phyloP scores from a whole-genome alignment of 2,888 invertebrate genomes.

The Pharmacophagus antenor region DNA sequence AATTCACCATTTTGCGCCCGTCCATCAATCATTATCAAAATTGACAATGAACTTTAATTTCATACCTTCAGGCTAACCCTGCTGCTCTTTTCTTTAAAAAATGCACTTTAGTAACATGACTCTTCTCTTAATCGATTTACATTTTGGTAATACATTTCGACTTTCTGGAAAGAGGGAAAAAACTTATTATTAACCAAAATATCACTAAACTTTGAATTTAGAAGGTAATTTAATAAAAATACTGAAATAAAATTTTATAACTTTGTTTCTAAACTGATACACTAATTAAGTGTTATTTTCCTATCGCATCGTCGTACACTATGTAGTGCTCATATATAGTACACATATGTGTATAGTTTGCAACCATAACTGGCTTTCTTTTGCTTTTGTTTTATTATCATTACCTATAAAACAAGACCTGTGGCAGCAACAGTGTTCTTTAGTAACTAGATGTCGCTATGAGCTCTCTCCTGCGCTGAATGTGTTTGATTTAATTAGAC shows the following conservation, averaged over 20 bases:
- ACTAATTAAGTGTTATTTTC: background rate
- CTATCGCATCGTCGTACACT: constrained; percentile 5
- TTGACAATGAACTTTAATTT: too few species aligned
- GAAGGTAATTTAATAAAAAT: too few species aligned
- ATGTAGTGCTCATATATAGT: constrained; percentile 4
- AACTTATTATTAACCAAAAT: too few species aligned
- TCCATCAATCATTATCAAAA: too few species aligned
- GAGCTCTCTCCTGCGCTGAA: constrained; percentile 1
- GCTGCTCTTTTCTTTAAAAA: too few species aligned
- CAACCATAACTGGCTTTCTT: constrained; percentile 15
- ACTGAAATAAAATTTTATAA: constrained; percentile 7
- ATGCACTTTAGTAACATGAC: too few species aligned
- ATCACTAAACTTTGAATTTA: too few species aligned
- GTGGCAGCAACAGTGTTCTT: constrained; percentile 24
- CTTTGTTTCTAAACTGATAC: constrained; percentile 26
- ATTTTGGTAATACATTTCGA: too few species aligned
- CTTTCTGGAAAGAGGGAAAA: too few species aligned
- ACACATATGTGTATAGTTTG: background rate
- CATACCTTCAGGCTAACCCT: too few species aligned
- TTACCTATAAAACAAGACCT: constrained; percentile 14
- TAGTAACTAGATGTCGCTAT: constrained; percentile 3
- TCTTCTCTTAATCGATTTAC: too few species aligned
- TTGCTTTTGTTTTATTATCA: constrained; percentile 22
- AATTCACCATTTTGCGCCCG: background rate
- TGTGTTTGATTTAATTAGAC: constrained; percentile 4